Evolutionary conservation across 2,797 vertebrate species (phyloP).

Genomic region (Lacerta viridis): DNA sequence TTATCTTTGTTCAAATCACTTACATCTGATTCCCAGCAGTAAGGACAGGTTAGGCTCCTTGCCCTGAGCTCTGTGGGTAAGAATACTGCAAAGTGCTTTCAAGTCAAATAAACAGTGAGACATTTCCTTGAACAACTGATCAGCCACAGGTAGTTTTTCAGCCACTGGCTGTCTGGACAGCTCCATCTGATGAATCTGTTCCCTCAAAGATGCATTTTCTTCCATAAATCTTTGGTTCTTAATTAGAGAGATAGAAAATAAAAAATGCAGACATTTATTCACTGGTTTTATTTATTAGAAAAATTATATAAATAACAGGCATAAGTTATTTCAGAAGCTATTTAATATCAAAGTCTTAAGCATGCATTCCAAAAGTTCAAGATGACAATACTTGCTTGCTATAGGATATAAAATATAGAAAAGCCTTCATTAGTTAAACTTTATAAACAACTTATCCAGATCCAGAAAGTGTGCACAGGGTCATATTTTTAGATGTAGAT

Average conservation of each 20-base stretch:
- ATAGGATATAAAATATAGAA: neutral
- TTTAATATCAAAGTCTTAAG: neutral
- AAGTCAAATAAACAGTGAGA: slow-evolving; percentile 93
- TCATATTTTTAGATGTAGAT: neutral
- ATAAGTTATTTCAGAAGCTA: neutral
- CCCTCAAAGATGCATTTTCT: slow-evolving; percentile 74
- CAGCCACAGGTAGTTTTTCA: slow-evolving; percentile 81
- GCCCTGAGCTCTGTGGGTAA: slow-evolving; percentile 92
- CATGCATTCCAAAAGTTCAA: neutral
- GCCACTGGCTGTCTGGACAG: slow-evolving; percentile 76
- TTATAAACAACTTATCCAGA: neutral
- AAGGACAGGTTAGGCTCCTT: slow-evolving; percentile 95
- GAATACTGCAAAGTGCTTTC: slow-evolving; percentile 93
- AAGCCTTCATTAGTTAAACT: neutral
- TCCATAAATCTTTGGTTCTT: slow-evolving; percentile 85
- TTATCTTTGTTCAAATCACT: slow-evolving; percentile 67
- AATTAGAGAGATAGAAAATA: slow-evolving; percentile 35
- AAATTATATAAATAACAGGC: neutral
- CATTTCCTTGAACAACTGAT: slow-evolving; percentile 93
- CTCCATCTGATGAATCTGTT: slow-evolving; percentile 71
- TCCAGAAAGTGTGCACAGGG: neutral
- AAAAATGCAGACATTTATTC: slow-evolving; percentile 22
- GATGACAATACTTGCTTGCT: neutral
- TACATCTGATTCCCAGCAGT: slow-evolving; percentile 95
- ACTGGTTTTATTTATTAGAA: neutral